Evolutionary conservation across 2,888 invertebrate genomes (phyloP).

Genomic region (Aricia artaxerxes): DNA sequence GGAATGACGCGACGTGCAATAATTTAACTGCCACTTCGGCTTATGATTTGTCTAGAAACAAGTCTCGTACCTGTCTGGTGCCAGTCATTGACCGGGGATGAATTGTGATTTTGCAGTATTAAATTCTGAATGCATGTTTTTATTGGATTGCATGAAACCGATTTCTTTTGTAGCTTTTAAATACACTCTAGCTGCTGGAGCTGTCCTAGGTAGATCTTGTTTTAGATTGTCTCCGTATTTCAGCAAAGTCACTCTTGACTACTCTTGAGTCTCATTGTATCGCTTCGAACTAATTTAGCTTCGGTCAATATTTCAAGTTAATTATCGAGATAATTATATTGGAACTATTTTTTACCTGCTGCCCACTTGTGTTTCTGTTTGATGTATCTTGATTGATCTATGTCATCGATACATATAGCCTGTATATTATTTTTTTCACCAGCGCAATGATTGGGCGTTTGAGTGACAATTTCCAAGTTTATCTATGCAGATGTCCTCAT

Average conservation of each 20-base stretch:
- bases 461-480: constrained; percentile 67
- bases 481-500: constrained; percentile 65
- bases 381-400: constrained; percentile 55
- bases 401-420: constrained; percentile 51
- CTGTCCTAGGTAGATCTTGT: constrained; percentile 74
- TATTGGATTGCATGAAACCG: constrained; percentile 63
- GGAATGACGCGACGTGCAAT: constrained; percentile 29
- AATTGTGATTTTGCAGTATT: constrained; percentile 64
- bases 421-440: constrained; percentile 50
- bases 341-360: constrained; percentile 55
- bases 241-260: constrained; percentile 63
- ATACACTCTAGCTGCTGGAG: constrained; percentile 65
- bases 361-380: constrained; percentile 46
- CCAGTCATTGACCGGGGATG: constrained; percentile 76
- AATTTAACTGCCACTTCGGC: constrained; percentile 25
- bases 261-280: constrained; percentile 60
- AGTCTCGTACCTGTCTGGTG: constrained; percentile 63
- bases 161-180: constrained; percentile 73
- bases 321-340: constrained; percentile 73
- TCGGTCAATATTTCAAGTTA: constrained; percentile 66
- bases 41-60: constrained; percentile 32
- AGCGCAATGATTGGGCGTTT: constrained; percentile 52
- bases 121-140: constrained; percentile 66
- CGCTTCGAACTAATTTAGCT: constrained; percentile 66
- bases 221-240: constrained; percentile 68